Conservation (phyloP, 2,888 invertebrate genomes). For the Platycheirus albimanus region DNA sequence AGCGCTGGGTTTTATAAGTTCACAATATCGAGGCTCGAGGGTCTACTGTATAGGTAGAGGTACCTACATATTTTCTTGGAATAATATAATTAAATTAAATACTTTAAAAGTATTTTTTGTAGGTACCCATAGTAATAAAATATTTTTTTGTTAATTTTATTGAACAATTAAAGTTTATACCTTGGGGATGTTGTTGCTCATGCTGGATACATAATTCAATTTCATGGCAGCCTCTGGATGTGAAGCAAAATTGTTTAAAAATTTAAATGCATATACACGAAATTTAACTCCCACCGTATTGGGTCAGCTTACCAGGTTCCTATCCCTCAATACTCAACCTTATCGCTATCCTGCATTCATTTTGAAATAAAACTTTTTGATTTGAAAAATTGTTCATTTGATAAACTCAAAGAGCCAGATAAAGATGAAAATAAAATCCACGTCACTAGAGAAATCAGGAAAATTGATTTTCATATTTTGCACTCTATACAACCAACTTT, state of each 20-base stretch:
- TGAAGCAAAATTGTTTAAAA: background rate
- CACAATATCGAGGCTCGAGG: too few species aligned
- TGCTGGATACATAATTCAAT: background rate
- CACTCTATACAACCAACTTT: conserved; percentile 12
- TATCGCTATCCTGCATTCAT: background rate
- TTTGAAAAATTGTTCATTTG: conserved; percentile 48
- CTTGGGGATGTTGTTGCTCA: background rate
- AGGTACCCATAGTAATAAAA: too few species aligned
- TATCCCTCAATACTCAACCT: background rate
- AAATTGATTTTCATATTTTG: conserved; percentile 71
- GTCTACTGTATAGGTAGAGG: too few species aligned
- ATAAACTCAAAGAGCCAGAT: conserved; percentile 29
- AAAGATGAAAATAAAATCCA: conserved; percentile 17
- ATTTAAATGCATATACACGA: background rate
- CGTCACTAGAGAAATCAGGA: conserved; percentile 68
- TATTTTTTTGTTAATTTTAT: too few species aligned
- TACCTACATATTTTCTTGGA: too few species aligned
- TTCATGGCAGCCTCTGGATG: background rate
- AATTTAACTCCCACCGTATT: background rate
- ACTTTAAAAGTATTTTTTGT: too few species aligned
- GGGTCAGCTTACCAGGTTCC: too few species aligned
- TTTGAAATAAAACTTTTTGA: conserved; percentile 34
- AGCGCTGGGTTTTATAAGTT: too few species aligned
- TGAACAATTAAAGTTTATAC: too few species aligned
- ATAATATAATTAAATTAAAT: too few species aligned